Percentiles rank a stretch among this genome's conserved stretches.
Conservation (phyloP, 2,888 invertebrate genomes). For the Pammene fasciana region DNA sequence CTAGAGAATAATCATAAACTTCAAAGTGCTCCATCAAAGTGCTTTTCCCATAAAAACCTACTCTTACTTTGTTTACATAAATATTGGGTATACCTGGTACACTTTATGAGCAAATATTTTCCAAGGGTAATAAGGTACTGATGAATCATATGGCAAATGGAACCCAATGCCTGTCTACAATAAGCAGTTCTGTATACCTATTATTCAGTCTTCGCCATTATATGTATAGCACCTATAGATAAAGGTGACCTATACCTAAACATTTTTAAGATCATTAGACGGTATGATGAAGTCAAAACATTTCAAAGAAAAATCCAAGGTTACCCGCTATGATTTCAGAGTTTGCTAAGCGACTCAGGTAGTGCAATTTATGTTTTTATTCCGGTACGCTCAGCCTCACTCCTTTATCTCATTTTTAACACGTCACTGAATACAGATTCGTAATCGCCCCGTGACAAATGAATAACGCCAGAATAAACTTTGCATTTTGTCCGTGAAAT, state of each 20-base stretch:
- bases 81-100: background rate
- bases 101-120: background rate
- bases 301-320: conserved; percentile 1
- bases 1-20: conserved; percentile 18
- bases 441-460: conserved; percentile 39
- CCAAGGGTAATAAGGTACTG: background rate
- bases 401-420: conserved; percentile 41
- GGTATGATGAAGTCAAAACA: no score
- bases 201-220: no score
- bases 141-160: background rate
- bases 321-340: conserved; percentile 13
- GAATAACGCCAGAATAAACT: conserved; percentile 33
- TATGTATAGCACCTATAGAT: no score
- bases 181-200: no score
- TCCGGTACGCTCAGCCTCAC: conserved; percentile 22
- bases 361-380: conserved; percentile 40
- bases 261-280: no score
- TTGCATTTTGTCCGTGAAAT: conserved; percentile 36
- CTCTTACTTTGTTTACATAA: background rate
- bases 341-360: conserved; percentile 31
- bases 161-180: background rate
- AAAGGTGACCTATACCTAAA: no score
- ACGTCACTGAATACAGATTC: conserved; percentile 39
- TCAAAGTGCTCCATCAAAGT: conserved; percentile 1
- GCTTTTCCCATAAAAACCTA: background rate